phyloP scores from a whole-genome alignment of 2,113 vertebrate genomes.

The Anolis sagrei region DNA sequence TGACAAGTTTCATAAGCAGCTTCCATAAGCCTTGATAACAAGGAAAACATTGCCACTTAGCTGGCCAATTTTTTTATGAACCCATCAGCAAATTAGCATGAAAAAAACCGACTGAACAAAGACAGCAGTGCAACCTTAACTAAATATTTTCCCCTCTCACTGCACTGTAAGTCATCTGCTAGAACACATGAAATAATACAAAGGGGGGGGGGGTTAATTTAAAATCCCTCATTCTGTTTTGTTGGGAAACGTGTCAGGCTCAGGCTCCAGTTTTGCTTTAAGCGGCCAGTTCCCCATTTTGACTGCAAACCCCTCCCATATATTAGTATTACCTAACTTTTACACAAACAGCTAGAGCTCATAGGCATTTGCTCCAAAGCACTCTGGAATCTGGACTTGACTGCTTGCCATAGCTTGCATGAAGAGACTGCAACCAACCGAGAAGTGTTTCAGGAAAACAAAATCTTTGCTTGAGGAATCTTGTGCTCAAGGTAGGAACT shows the following conservation, averaged over 20 bases:
- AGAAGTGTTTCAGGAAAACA: conserved; percentile 24
- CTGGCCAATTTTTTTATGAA: background rate
- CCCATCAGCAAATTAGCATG: background rate
- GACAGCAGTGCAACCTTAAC: background rate
- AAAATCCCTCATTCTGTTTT: background rate
- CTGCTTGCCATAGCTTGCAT: background rate
- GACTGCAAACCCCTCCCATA: conserved; percentile 62
- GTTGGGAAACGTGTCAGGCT: background rate
- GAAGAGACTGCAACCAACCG: conserved; percentile 27
- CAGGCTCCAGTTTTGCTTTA: background rate
- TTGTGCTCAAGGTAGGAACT: conserved; percentile 60
- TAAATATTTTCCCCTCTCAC: background rate
- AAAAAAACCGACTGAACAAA: background rate
- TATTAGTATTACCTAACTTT: conserved; percentile 51
- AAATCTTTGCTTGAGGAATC: conserved; percentile 16
- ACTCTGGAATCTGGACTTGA: conserved; percentile 13
- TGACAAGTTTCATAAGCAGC: background rate
- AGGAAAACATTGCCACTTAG: background rate
- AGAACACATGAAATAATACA: conserved; percentile 28
- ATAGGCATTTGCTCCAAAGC: conserved; percentile 17
- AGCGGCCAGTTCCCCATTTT: background rate
- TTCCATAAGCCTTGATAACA: background rate
- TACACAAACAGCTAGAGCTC: conserved; percentile 51
- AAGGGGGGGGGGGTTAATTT: background rate
- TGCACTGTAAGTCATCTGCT: background rate